A percentile compares a stretch with the other conserved stretches of the same genome.
phyloP scores from a whole-genome alignment of 2,113 vertebrate species.

The Sialia sialis region DNA sequence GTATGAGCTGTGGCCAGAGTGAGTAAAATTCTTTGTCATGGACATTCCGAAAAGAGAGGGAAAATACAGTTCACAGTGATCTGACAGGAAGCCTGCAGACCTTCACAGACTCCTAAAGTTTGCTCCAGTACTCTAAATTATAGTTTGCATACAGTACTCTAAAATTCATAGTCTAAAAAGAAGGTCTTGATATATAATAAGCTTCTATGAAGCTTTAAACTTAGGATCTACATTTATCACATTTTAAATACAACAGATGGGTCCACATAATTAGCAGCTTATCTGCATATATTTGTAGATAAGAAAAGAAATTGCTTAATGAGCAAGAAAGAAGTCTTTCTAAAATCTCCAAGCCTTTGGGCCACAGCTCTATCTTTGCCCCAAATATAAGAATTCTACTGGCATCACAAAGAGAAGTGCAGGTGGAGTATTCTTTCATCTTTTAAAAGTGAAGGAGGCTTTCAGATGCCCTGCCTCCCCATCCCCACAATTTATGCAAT shows the following conservation, averaged over 20 bases:
- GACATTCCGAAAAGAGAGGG: background rate
- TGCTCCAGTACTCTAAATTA: no score
- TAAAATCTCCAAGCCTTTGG: background rate
- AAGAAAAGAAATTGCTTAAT: constrained; percentile 25
- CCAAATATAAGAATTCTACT: background rate
- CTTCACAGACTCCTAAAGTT: background rate
- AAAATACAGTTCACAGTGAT: background rate
- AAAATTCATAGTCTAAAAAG: background rate
- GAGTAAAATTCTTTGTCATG: background rate
- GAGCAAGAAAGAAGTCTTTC: background rate
- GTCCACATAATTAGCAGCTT: constrained; percentile 46
- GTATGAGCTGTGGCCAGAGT: background rate
- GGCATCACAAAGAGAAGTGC: background rate
- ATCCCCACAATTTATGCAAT: background rate
- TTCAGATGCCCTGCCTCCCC: background rate
- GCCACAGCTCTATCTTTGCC: background rate
- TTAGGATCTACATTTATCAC: constrained; percentile 16
- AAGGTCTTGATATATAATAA: background rate
- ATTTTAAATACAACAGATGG: constrained; percentile 60
- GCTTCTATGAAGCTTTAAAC: constrained; percentile 16
- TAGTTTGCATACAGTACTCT: background rate
- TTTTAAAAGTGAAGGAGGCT: background rate
- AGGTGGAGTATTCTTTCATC: background rate
- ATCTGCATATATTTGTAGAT: constrained; percentile 39
- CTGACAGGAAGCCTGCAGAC: background rate